Evolutionary conservation across 2,113 vertebrate species (phyloP).

Genomic region (Poeciliopsis prolifica): DNA sequence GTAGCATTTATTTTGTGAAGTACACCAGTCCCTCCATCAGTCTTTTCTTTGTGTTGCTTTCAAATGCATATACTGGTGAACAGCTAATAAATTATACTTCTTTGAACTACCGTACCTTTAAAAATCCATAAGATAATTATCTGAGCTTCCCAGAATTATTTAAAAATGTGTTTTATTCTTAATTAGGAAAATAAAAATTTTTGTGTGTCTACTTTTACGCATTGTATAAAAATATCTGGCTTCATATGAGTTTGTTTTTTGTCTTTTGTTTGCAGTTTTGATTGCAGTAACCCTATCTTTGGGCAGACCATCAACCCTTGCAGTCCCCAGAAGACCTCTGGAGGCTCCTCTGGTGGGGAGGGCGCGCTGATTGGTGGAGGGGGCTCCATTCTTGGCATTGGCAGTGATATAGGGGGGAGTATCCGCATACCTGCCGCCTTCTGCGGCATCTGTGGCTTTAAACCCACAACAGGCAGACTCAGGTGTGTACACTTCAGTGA

Average conservation of each 20-base stretch:
- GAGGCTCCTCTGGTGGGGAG: constrained; percentile 80
- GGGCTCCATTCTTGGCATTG: constrained; percentile 79
- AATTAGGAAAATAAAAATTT: neutral
- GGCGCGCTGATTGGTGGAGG: constrained; percentile 76
- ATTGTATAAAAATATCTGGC: neutral
- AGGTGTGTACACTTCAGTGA: constrained; percentile 58
- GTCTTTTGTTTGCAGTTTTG: constrained; percentile 69
- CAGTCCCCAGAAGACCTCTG: constrained; percentile 77
- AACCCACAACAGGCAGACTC: constrained; percentile 69
- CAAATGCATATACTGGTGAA: no score
- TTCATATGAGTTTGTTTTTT: neutral
- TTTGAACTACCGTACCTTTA: neutral
- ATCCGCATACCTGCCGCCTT: constrained; percentile 76
- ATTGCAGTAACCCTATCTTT: constrained; percentile 82
- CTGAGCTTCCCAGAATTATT: neutral
- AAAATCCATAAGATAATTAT: neutral
- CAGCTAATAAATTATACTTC: neutral
- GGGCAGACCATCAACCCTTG: constrained; percentile 76
- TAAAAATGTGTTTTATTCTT: neutral
- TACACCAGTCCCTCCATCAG: no score
- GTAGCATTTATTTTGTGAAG: neutral
- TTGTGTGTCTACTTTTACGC: neutral
- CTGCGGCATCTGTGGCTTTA: constrained; percentile 80
- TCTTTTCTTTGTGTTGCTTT: no score
- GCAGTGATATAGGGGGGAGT: constrained; percentile 78